Percentiles rank a stretch among this genome's conserved stretches.
These are phyloP conservation scores for Papilio xuthus DNA, from an alignment of 1,140 invertebrate species.

Conservation along the genomic window DNA sequence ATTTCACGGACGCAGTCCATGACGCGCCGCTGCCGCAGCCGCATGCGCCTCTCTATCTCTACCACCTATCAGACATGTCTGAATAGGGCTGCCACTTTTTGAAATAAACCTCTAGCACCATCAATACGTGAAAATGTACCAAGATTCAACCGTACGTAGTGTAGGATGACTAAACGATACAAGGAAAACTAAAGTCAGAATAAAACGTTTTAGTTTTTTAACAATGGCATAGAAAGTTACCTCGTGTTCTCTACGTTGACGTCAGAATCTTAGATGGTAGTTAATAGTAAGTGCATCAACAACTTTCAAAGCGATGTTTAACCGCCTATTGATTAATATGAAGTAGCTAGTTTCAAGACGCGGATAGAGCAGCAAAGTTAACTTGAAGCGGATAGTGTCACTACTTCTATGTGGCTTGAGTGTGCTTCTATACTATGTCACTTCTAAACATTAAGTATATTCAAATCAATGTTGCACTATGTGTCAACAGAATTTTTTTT, in stretches of 20 bases:
- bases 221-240: not conserved
- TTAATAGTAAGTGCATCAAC: not conserved
- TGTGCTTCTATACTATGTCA: slow-evolving; percentile 18
- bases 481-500: too few species aligned
- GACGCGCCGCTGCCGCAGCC: slow-evolving; percentile 34
- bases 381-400: slow-evolving; percentile 17
- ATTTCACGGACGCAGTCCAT: slow-evolving; percentile 72
- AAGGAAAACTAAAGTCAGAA: not conserved
- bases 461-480: not conserved
- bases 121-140: not conserved
- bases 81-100: slow-evolving; percentile 4
- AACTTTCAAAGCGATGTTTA: not conserved
- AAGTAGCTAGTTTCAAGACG: slow-evolving; percentile 24
- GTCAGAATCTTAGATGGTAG: not conserved
- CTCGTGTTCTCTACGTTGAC: not conserved
- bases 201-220: not conserved
- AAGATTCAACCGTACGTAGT: not conserved
- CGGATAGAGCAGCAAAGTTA: slow-evolving; percentile 29
- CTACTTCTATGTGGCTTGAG: slow-evolving; percentile 24
- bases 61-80: slow-evolving; percentile 5
- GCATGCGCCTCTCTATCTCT: slow-evolving; percentile 32
- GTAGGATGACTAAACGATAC: not conserved
- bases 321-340: slow-evolving; percentile 34
- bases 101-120: not conserved
- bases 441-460: not conserved